Percentiles rank a stretch among this genome's conserved stretches.
These are phyloP conservation scores for Melangyna quadrimaculata DNA, from an alignment of 2,888 invertebrate genomes.

Conservation along the genomic window DNA sequence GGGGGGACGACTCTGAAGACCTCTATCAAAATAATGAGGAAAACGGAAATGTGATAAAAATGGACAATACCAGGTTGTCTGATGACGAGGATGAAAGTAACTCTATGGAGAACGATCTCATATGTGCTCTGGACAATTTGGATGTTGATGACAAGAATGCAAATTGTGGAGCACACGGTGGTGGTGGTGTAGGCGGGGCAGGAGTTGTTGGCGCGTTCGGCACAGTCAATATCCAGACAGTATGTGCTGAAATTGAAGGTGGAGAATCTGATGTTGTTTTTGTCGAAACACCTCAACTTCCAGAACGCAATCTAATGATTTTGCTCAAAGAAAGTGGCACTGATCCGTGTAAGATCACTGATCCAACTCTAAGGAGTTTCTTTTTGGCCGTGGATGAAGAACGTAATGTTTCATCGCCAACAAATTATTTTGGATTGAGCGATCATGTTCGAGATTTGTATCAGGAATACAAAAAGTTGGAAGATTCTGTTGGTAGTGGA, in stretches of 20 bases:
- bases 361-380: slow-evolving; percentile 81
- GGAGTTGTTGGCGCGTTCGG: slow-evolving; percentile 78
- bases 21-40: slow-evolving; percentile 84
- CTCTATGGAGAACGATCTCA: slow-evolving; percentile 83
- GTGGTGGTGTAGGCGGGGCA: slow-evolving; percentile 73
- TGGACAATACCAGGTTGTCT: slow-evolving; percentile 77
- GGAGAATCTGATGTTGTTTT: slow-evolving; percentile 89
- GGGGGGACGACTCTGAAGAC: slow-evolving; percentile 83
- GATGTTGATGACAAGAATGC: slow-evolving; percentile 84
- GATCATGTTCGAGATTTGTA: slow-evolving; percentile 85
- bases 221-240: slow-evolving; percentile 83
- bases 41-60: slow-evolving; percentile 87
- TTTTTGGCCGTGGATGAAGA: slow-evolving; percentile 86
- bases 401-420: slow-evolving; percentile 78
- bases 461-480: slow-evolving; percentile 84
- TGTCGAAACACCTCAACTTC: slow-evolving; percentile 88
- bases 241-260: slow-evolving; percentile 91
- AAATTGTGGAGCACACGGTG: slow-evolving; percentile 78
- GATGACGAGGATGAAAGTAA: slow-evolving; percentile 85
- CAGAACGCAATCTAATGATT: slow-evolving; percentile 86
- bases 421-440: slow-evolving; percentile 78
- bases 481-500: slow-evolving; percentile 76
- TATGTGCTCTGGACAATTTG: slow-evolving; percentile 83
- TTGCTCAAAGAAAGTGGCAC: slow-evolving; percentile 86
- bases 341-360: slow-evolving; percentile 78